These are phyloP conservation scores for Neoscelio sp. DNA, from an alignment of 2,888 invertebrate genomes.

Conservation along the genomic window DNA sequence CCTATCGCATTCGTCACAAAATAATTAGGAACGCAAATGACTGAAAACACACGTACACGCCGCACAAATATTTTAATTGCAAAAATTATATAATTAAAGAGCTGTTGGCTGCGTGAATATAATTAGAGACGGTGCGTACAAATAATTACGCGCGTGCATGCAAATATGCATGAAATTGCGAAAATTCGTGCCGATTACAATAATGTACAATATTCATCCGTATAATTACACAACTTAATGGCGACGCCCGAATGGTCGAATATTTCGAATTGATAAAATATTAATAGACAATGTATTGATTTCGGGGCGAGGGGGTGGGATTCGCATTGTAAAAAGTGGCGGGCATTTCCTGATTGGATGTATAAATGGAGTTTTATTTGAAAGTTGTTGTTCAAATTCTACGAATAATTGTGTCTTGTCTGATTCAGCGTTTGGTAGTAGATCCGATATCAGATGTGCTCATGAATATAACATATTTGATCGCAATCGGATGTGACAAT, in stretches of 20 bases:
- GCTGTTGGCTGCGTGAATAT: constrained; percentile 29
- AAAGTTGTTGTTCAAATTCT: too few species aligned
- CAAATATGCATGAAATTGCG: constrained; percentile 30
- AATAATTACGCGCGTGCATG: constrained; percentile 34
- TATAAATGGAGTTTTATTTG: too few species aligned
- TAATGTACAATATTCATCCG: constrained; percentile 13
- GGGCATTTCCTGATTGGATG: too few species aligned
- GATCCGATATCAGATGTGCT: too few species aligned
- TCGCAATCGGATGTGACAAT: too few species aligned
- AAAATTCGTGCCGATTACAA: constrained; percentile 34
- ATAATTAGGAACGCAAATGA: constrained; percentile 50
- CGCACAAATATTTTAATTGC: constrained; percentile 52
- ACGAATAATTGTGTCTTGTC: too few species aligned
- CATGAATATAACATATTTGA: too few species aligned
- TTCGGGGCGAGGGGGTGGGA: too few species aligned
- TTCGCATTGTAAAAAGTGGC: too few species aligned
- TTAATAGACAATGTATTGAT: too few species aligned
- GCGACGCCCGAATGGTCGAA: not conserved
- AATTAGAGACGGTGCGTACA: constrained; percentile 34
- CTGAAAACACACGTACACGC: constrained; percentile 16
- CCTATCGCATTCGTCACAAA: constrained; percentile 48
- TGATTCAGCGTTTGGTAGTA: too few species aligned
- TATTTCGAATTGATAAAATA: constrained; percentile 9
- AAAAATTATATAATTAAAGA: constrained; percentile 51
- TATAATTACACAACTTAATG: constrained; percentile 17